Evolutionary conservation across 2,888 invertebrate species (phyloP), one percentile per base, ranked within the genome.

Genomic region (Andrena marginata): DNA sequence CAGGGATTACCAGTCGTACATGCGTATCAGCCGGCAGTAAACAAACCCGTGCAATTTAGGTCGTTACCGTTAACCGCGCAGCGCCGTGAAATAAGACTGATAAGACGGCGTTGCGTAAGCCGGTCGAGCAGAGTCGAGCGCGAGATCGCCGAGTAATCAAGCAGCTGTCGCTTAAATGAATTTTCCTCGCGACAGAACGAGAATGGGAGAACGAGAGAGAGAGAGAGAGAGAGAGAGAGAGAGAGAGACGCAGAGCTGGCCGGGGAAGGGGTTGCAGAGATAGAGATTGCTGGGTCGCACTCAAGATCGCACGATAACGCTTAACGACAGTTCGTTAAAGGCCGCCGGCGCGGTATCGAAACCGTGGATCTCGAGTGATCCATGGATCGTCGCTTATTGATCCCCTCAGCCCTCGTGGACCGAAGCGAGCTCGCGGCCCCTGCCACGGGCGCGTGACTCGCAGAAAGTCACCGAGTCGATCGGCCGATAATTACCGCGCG

Each of bases 291-390:
- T 42, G 56, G 48, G 51, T 59, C 59, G 69, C 82, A 74, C 78
- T 87, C 80, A 48, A 82, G 87, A 85, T 87, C 77, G 64, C 73
- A 75, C 82, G 87, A 87, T 87, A 85, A 82, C 74, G 49, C 54
- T 73, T 87, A 84, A 87, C 87, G 84, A 88, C 84, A 83, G 86
- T 86, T 86, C 86, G 85, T 86, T 88, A 85, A 85, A 81, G 83
- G 74, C 77, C 62, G 42, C 67, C 65, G 23, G 63, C 56, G 69
- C 68, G 29, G 29, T 87, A 85, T 88, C 88, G 71, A 63, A n/a
- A 1, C 16, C 51, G 62, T 75, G 75, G 79, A 84, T 88, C 83
- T 82, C 49, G 48, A 49, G 73, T 71, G 70, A 80, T 84, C 69
- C 82, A 71, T 85, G 67, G 82, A 74, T 80, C 85, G 71, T 16